Percentiles rank a stretch among this genome's conserved stretches.
Evolutionary conservation across 2,888 invertebrate genomes (phyloP).

Genomic region (Spodoptera littoralis): DNA sequence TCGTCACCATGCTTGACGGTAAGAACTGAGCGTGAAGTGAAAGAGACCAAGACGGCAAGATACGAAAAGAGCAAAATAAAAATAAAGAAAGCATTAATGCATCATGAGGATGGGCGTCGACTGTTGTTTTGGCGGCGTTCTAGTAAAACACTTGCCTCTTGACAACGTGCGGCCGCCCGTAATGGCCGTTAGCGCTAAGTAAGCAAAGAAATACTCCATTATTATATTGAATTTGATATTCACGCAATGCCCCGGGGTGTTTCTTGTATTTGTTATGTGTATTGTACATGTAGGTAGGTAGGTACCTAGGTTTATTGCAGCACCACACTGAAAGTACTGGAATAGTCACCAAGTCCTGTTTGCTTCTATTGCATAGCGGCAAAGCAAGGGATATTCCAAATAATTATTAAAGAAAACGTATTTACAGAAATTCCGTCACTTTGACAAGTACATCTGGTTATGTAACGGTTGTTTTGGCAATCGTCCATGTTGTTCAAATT

Average conservation of each 20-base stretch:
- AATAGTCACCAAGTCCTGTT: conserved; percentile 14
- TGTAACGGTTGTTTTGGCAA: conserved; percentile 76
- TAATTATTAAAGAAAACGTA: conserved; percentile 56
- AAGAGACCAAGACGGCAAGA: conserved; percentile 75
- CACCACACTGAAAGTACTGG: conserved; percentile 24
- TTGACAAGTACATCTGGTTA: conserved; percentile 68
- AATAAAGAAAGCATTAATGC: conserved; percentile 88
- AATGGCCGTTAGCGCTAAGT: conserved; percentile 88
- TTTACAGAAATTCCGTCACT: conserved; percentile 63
- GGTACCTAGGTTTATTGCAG: no score
- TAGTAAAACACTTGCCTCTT: conserved; percentile 90
- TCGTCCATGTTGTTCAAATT: conserved; percentile 81
- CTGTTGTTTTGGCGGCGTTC: conserved; percentile 82
- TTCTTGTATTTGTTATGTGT: conserved; percentile 31
- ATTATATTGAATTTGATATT: conserved; percentile 60
- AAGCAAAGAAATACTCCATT: conserved; percentile 82
- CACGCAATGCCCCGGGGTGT: conserved; percentile 46
- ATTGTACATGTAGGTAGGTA: no score
- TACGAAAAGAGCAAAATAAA: conserved; percentile 81
- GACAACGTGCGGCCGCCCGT: conserved; percentile 87
- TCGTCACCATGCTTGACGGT: conserved; percentile 71
- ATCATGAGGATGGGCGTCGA: conserved; percentile 86
- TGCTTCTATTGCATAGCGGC: conserved; percentile 48
- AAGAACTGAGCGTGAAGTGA: conserved; percentile 69
- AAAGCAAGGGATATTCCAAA: conserved; percentile 56